Percentiles rank a stretch among this genome's conserved stretches.
Evolutionary conservation across 1,140 invertebrate species (phyloP).

Genomic region (Zaprionus kolodkinae): DNA sequence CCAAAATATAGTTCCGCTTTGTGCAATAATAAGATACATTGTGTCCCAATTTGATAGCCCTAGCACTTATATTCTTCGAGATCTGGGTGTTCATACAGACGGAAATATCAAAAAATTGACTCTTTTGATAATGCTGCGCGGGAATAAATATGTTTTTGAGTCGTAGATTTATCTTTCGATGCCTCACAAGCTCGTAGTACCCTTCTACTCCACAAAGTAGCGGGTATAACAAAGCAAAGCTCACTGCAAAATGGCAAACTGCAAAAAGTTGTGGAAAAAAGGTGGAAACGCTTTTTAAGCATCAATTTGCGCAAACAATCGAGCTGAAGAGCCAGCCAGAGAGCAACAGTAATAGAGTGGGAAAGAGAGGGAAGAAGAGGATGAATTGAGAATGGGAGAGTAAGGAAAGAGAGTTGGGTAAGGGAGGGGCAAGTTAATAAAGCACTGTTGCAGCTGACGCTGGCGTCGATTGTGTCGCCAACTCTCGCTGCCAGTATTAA

Average conservation of each 20-base stretch:
- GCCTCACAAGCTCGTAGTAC: no score
- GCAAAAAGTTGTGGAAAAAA: conserved; percentile 52
- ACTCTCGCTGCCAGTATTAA: conserved; percentile 23
- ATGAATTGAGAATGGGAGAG: neutral
- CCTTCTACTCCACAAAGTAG: no score
- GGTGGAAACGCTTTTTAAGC: conserved; percentile 71
- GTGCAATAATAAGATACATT: no score
- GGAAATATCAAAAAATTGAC: no score
- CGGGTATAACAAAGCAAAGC: conserved; percentile 48
- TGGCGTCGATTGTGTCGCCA: conserved; percentile 9
- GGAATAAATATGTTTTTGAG: no score
- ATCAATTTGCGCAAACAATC: conserved; percentile 78
- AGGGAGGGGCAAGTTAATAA: conserved; percentile 62
- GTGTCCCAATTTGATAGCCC: no score
- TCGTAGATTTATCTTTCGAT: no score
- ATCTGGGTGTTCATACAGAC: no score
- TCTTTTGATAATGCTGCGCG: no score
- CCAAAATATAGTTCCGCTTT: no score
- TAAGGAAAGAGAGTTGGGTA: conserved; percentile 6
- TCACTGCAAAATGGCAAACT: conserved; percentile 55
- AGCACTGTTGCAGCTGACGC: conserved; percentile 45
- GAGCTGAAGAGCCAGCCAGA: conserved; percentile 33
- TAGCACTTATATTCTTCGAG: no score
- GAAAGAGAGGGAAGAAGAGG: conserved; percentile 25
- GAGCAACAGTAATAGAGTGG: conserved; percentile 4